Evolutionary conservation across 2,888 invertebrate species (phyloP).

Genomic region (Loripinus fragilis): DNA sequence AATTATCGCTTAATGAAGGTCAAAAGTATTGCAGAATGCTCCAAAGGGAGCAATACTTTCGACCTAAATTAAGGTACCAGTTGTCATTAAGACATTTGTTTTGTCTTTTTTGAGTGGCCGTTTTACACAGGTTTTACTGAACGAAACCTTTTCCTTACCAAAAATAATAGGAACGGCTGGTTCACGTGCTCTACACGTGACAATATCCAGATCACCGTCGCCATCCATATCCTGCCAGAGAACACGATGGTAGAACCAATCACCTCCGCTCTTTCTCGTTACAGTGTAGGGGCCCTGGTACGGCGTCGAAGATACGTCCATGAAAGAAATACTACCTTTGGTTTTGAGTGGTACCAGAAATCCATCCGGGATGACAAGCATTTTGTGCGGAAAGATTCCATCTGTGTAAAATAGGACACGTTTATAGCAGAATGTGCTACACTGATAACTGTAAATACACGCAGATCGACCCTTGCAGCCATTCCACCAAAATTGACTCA

Average conservation of each 20-base stretch:
- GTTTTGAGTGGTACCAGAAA: slow-evolving; percentile 69
- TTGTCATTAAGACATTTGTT: too few species aligned
- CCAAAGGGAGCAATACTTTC: too few species aligned
- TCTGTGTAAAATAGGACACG: slow-evolving; percentile 25
- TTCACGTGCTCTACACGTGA: slow-evolving; percentile 68
- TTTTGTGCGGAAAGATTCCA: slow-evolving; percentile 56
- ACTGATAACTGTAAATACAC: not conserved
- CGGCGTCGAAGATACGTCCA: slow-evolving; percentile 49
- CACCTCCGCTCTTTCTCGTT: slow-evolving; percentile 38
- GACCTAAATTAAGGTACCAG: too few species aligned
- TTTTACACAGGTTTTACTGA: too few species aligned
- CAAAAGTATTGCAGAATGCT: too few species aligned
- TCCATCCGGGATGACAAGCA: slow-evolving; percentile 66
- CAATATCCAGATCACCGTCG: slow-evolving; percentile 68
- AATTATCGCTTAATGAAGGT: too few species aligned
- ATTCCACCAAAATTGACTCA: too few species aligned
- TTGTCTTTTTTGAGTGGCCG: too few species aligned
- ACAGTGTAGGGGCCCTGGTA: slow-evolving; percentile 55
- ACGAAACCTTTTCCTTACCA: too few species aligned
- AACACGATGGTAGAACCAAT: slow-evolving; percentile 72
- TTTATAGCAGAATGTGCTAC: not conserved
- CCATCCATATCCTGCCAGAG: slow-evolving; percentile 73
- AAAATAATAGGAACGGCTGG: slow-evolving; percentile 52
- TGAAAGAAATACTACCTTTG: slow-evolving; percentile 59
- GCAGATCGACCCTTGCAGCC: not conserved